Evolutionary conservation across 2,888 invertebrate species (phyloP).

Genomic region (Punctoribates punctum): DNA sequence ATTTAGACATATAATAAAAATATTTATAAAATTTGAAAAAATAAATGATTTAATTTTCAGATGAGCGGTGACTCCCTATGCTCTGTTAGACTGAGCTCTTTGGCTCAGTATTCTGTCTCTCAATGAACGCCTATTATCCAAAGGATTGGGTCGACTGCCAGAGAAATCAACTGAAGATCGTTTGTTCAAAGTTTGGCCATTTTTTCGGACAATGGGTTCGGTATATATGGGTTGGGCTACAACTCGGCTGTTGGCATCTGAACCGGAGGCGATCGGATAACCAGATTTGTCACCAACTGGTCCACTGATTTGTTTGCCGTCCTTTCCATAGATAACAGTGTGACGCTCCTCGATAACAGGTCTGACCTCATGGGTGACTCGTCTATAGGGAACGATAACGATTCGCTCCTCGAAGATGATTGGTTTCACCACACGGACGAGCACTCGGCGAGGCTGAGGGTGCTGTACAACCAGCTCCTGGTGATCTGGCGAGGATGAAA

Average conservation of each 20-base stretch:
- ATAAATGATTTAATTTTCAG: too few relatives aligned
- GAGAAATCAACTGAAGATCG: constrained; percentile 11
- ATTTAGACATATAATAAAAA: too few relatives aligned
- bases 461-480: constrained; percentile 42
- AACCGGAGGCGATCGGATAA: not conserved
- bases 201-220: constrained; percentile 40
- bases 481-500: constrained; percentile 8
- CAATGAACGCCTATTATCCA: constrained; percentile 10
- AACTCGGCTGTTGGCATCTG: constrained; percentile 23
- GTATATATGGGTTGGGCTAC: constrained; percentile 38
- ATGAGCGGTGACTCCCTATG: too few relatives aligned
- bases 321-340: constrained; percentile 39
- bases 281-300: not conserved
- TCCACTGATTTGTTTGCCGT: constrained; percentile 8
- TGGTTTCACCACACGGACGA: constrained; percentile 38
- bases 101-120: constrained; percentile 14
- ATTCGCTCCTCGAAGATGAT: constrained; percentile 40
- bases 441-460: constrained; percentile 40
- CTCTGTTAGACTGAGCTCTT: not conserved
- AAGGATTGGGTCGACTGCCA: constrained; percentile 9
- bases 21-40: too few relatives aligned
- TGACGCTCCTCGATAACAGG: constrained; percentile 41
- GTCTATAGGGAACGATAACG: constrained; percentile 39
- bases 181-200: constrained; percentile 34
- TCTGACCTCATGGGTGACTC: constrained; percentile 41